phyloP scores from a whole-genome alignment of 2,888 invertebrate species.

The Andrena praecox region DNA sequence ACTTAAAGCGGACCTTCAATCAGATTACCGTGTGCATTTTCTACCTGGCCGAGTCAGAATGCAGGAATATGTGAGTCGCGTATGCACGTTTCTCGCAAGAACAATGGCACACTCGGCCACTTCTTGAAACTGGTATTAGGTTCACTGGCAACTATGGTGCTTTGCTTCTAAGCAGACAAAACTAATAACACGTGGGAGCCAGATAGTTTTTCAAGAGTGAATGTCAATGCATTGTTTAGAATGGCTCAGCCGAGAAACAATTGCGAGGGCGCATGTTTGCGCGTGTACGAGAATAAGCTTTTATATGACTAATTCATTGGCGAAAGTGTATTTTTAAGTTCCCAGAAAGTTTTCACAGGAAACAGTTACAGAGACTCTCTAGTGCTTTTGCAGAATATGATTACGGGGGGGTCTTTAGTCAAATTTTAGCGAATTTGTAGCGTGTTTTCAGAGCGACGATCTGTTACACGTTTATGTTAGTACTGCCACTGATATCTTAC shows the following conservation, averaged over 20 bases:
- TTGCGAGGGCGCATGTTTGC: neutral
- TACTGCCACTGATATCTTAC: no score
- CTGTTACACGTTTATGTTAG: no score
- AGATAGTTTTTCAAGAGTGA: neutral
- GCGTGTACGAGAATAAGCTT: no score
- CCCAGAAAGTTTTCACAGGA: no score
- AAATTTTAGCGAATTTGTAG: no score
- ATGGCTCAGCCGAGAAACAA: neutral
- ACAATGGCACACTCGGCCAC: conserved; percentile 21
- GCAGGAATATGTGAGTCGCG: conserved; percentile 28
- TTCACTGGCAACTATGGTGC: neutral
- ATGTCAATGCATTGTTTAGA: neutral
- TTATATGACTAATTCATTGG: no score
- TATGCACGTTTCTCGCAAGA: conserved; percentile 10
- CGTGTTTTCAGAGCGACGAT: no score
- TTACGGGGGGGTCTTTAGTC: no score
- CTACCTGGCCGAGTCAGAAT: conserved; percentile 43
- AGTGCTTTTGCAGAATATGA: no score
- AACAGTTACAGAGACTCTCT: no score
- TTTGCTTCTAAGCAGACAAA: neutral
- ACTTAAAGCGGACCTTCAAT: conserved; percentile 66
- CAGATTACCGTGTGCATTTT: conserved; percentile 67
- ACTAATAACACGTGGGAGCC: neutral
- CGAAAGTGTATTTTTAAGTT: no score
- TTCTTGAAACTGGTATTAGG: conserved; percentile 32